These are phyloP conservation scores for Scytalopus superciliaris DNA, from an alignment of 2,113 vertebrate genomes.

Conservation along the genomic window DNA sequence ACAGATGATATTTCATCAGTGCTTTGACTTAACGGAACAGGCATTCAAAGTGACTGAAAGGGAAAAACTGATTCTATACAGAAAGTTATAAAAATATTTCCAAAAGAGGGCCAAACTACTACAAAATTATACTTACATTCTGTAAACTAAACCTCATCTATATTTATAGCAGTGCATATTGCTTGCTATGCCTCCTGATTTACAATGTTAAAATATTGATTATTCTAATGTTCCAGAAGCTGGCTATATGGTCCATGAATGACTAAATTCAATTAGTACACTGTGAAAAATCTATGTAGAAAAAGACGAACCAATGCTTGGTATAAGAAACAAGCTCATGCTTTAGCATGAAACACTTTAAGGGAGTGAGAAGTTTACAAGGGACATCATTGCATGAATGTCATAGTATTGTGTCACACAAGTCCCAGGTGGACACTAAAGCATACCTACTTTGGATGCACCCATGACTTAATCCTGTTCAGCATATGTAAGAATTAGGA, in stretches of 20 bases:
- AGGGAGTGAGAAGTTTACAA: neutral
- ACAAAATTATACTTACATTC: neutral
- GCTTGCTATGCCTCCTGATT: neutral
- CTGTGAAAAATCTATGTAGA: neutral
- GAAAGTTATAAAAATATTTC: neutral
- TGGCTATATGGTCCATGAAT: neutral
- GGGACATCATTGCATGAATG: neutral
- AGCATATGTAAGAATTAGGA: neutral
- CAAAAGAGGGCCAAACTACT: neutral
- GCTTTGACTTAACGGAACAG: neutral
- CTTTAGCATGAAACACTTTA: neutral
- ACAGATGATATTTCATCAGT: neutral
- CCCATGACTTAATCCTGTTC: neutral
- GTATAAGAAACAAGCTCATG: neutral
- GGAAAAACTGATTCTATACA: neutral
- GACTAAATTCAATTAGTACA: neutral
- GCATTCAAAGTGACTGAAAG: neutral
- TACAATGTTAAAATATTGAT: neutral
- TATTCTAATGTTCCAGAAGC: neutral
- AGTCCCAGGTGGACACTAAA: neutral
- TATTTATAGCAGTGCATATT: neutral
- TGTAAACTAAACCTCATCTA: neutral
- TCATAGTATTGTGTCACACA: neutral
- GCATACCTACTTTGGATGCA: neutral
- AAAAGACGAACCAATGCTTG: neutral